These are phyloP conservation scores for Parambassis ranga DNA, from an alignment of 2,797 vertebrate species.

Conservation along the genomic window DNA sequence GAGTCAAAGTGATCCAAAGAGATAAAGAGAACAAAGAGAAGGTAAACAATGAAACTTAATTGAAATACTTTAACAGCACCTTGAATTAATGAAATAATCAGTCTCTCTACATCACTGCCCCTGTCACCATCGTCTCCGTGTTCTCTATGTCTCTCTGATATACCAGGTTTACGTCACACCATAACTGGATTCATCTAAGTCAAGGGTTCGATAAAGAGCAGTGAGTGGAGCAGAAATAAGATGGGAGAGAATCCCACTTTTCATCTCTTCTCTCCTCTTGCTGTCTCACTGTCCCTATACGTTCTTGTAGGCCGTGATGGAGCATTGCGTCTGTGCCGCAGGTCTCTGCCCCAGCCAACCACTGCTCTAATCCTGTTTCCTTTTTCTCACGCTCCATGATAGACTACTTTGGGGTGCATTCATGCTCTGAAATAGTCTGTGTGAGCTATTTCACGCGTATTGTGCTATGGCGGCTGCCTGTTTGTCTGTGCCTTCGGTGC, in stretches of 20 bases:
- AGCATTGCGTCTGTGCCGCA: slow-evolving; percentile 38
- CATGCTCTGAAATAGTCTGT: slow-evolving; percentile 51
- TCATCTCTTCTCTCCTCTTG: slow-evolving; percentile 46
- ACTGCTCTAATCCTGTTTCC: slow-evolving; percentile 67
- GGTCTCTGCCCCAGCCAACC: slow-evolving; percentile 53
- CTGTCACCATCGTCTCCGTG: background rate
- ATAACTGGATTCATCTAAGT: slow-evolving; percentile 66
- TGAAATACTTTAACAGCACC: too few relatives aligned
- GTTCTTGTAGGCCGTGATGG: slow-evolving; percentile 41
- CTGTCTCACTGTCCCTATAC: slow-evolving; percentile 42
- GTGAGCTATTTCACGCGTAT: slow-evolving; percentile 57
- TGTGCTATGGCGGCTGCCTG: slow-evolving; percentile 26
- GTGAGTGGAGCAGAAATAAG: slow-evolving; percentile 53
- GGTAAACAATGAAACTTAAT: too few relatives aligned
- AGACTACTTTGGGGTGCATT: slow-evolving; percentile 45
- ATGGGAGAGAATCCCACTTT: slow-evolving; percentile 49
- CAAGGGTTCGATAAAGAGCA: slow-evolving; percentile 68
- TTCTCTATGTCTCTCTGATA: slow-evolving; percentile 16
- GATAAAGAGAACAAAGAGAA: too few relatives aligned
- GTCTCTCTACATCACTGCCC: background rate
- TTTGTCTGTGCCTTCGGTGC: slow-evolving; percentile 15
- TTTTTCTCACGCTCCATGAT: slow-evolving; percentile 49
- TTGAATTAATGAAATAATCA: too few relatives aligned
- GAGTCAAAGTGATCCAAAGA: too few relatives aligned
- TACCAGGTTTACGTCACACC: slow-evolving; percentile 62